Percentiles rank a stretch among this genome's conserved stretches.
These are phyloP conservation scores for Leptinotarsa defecta DNA, from an alignment of 1,140 invertebrate species.

Conservation along the genomic window DNA sequence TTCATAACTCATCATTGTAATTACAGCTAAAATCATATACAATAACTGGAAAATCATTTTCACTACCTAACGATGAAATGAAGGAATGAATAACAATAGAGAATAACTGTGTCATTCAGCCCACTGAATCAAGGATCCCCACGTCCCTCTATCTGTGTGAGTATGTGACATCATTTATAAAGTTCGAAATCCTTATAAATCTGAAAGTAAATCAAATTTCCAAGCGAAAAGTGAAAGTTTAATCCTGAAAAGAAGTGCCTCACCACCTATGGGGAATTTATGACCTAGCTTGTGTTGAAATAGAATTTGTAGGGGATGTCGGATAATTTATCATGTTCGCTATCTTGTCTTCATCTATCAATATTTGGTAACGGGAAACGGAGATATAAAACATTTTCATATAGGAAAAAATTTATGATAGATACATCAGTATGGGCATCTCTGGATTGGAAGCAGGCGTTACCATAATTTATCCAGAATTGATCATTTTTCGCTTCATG, in stretches of 20 bases:
- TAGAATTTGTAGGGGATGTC: slow-evolving; percentile 47
- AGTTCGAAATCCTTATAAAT: slow-evolving; percentile 34
- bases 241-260: slow-evolving; percentile 43
- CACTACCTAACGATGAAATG: too few species aligned
- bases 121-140: neutral
- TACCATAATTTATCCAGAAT: too few species aligned
- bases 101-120: neutral
- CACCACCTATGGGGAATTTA: slow-evolving; percentile 48
- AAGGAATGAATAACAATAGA: too few species aligned
- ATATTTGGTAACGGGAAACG: slow-evolving; percentile 21
- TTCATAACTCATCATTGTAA: too few species aligned
- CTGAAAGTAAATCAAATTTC: slow-evolving; percentile 48
- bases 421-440: too few species aligned
- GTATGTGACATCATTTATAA: slow-evolving; percentile 31
- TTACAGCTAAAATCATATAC: too few species aligned
- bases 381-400: slow-evolving; percentile 42
- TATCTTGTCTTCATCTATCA: slow-evolving; percentile 49
- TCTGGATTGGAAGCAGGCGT: too few species aligned
- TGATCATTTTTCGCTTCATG: too few species aligned
- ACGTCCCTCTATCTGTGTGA: too few species aligned
- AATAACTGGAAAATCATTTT: too few species aligned
- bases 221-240: slow-evolving; percentile 49
- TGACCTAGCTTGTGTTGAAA: slow-evolving; percentile 41
- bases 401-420: slow-evolving; percentile 39
- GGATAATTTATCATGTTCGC: slow-evolving; percentile 46